Conservation (phyloP, 1,140 invertebrate genomes). For the Drosophila kohkoa region DNA sequence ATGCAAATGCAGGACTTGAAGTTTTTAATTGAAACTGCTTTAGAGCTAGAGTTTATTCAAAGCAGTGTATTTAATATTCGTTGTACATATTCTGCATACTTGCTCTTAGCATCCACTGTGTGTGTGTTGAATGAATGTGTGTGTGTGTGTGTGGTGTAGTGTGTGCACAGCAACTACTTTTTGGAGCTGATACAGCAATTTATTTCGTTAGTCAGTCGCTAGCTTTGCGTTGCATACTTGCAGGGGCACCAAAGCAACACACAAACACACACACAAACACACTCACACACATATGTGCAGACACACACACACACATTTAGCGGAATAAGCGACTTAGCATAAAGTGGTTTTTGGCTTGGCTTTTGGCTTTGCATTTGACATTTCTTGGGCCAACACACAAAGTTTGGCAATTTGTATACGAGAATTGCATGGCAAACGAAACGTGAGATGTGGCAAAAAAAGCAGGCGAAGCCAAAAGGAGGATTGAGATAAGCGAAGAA, state of each 20-base stretch:
- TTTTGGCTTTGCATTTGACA: conserved; percentile 58
- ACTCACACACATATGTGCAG: conserved; percentile 2
- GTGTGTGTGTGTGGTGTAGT: conserved; percentile 18
- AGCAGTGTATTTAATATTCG: conserved; percentile 15
- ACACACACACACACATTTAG: conserved; percentile 23
- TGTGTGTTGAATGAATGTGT: background rate
- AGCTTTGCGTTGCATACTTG: conserved; percentile 44
- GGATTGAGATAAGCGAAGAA: conserved; percentile 24
- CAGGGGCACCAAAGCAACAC: conserved; percentile 27
- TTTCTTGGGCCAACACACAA: conserved; percentile 56
- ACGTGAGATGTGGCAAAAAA: background rate
- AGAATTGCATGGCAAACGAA: conserved; percentile 25
- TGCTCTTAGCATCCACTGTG: background rate
- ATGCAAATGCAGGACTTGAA: too few relatives aligned
- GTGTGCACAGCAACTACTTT: conserved; percentile 48
- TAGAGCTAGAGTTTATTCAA: background rate
- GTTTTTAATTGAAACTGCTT: too few relatives aligned
- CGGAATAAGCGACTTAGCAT: conserved; percentile 56
- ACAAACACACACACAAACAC: conserved; percentile 9
- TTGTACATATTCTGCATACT: background rate
- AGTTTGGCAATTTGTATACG: conserved; percentile 51
- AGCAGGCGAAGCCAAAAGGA: conserved; percentile 2
- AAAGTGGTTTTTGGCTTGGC: conserved; percentile 59
- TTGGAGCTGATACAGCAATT: conserved; percentile 70
- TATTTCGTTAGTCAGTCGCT: conserved; percentile 61